Evolutionary conservation across 2,888 invertebrate genomes (phyloP), one percentile per base, ranked within the genome.

Genomic region (Chrysolina haemoptera): DNA sequence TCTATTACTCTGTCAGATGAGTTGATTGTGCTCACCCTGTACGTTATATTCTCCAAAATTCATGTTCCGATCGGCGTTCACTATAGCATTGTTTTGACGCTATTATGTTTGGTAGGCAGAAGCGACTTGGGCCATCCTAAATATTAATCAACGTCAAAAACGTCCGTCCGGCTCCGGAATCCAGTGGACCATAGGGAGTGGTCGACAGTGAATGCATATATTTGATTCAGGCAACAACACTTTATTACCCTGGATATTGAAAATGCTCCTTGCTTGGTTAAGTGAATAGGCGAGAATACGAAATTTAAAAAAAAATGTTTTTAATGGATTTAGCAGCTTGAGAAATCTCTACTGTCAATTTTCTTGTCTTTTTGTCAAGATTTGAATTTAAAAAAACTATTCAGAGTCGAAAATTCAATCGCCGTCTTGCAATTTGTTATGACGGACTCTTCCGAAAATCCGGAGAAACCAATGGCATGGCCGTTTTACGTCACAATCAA

Each of bases 101-200:
- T 85, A 85, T 86, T 86, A 84, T 86, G 79, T 81, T 84, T 80
- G 81, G 84, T 82, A 85, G 86, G 86, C 85, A 85, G 86, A 85
- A 86, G 85, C 83, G 83, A 82, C 80, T 80, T 80, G 78, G 85
- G 82, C 82, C 84, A 82, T 82, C 85, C 84, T 85, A 86, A 87
- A 86, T 86, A 87, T 87, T 87, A 87, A 87, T 87, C 86, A 87
- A 86, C 84, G 86, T 87, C 87, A 86, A 84, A 83, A 82, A 84
- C 80, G 81, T 81, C 79, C 80, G 81, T 79, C 82, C 82, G 80
- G 79, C 81, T 82, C 77, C 82, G 82, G 80, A 82, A 80, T 81
- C 79, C 83, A 84, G 79, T 75, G 71, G 82, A 22, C 79, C 85
- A 81, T 50, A 35, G n/a, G 11, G 63, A 59, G 18, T 27, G 22